Evolutionary conservation across 1,140 invertebrate species (phyloP).

Genomic region (Trachymyrmex septentrionalis): DNA sequence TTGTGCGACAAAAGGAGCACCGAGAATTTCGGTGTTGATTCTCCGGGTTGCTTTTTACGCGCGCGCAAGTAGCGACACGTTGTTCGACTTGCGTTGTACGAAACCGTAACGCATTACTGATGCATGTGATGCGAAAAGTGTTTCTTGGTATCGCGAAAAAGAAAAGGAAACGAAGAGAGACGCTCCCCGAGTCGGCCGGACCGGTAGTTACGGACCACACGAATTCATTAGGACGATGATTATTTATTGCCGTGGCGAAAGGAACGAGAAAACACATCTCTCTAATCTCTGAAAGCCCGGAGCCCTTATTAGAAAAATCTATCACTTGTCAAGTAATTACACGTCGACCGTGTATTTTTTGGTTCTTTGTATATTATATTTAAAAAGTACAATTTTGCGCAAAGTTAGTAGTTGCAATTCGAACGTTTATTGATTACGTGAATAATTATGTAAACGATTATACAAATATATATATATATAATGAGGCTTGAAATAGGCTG

Average conservation of each 20-base stretch:
- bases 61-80: background rate
- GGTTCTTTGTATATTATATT: background rate
- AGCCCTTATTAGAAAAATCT: background rate
- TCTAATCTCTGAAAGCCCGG: background rate
- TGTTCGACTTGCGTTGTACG: background rate
- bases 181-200: background rate
- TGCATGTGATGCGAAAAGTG: slow-evolving; percentile 16
- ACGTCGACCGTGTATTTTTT: background rate
- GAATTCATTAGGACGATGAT: slow-evolving; percentile 69
- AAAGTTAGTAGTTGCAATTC: background rate
- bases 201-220: slow-evolving; percentile 48
- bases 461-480: no score
- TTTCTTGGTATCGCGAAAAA: slow-evolving; percentile 60
- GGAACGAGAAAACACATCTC: background rate
- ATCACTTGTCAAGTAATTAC: background rate
- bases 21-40: slow-evolving; percentile 25
- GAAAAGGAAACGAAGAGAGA: background rate
- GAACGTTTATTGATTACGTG: background rate
- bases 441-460: background rate
- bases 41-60: background rate
- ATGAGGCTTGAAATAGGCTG: no score
- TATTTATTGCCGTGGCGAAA: slow-evolving; percentile 62
- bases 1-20: slow-evolving; percentile 19
- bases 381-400: background rate
- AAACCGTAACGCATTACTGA: slow-evolving; percentile 12